Base-by-base conservation (phyloP, 30 jellyfish, hydroid and myxozoan species). In the Cassiopea andromeda region DNA sequence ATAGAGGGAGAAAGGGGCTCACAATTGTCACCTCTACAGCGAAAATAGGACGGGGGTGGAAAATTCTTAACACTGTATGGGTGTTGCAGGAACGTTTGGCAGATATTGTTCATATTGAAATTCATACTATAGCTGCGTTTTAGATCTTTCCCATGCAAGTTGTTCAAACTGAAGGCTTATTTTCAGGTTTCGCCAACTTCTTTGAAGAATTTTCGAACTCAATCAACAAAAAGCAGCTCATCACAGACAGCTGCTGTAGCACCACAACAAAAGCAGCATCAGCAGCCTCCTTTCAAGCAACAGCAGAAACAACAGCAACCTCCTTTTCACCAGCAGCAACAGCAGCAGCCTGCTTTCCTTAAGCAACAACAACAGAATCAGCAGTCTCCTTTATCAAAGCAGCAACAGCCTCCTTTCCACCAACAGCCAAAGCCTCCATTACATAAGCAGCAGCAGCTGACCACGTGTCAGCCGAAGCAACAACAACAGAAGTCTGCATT, bases 241-340 rank as follows among this genome's bases (percentile, higher is more conserved):
- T 75, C 84, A 7, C 91, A 82, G 44, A 45, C 83, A 59, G 77
- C 78, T 2, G 61, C 66, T 48, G 78, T 69, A 15, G 46, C 81
- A 48, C 90, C 90, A 74, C 75, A 64, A 12, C 89, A 60, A 18
- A 58, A 73, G 74, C 71, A 70, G 70, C 89, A 60, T 18, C 64
- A 70, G 70, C 59, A n/a, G 69, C 78, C 48, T 12, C 82, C 69
- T 27, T 66, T 0, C 61, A 17, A n/a, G 76, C 84, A 66, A 45
- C 81, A 45, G 80, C 81, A 38, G 38, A 46, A n/a, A 19, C 81
- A 16, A 70, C 79, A 70, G 16, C 79, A 70, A 38, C 79, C 54
- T 19, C 79, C 79, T 70, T 70, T 70, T 18, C 76, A 67, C 10
- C 76, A 67, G 50, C 19, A 61, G 19, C 66, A 46, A 1, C 83